Evolutionary conservation across 2,113 vertebrate species (phyloP), one percentile per base, ranked within the genome.

Genomic region (Lamprotornis superbus): DNA sequence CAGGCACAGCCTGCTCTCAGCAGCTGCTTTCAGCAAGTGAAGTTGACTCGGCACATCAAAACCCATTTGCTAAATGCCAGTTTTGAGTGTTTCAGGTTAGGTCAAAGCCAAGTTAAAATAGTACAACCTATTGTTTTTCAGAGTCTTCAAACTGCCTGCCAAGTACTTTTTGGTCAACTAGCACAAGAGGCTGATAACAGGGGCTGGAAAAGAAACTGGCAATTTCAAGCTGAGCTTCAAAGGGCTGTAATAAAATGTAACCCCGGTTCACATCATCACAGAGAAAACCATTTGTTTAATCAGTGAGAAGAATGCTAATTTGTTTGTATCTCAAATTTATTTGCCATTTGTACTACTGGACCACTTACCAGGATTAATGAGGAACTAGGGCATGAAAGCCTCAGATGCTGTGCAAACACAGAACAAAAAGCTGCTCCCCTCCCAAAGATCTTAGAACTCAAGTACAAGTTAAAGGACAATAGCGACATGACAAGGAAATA

Each of bases 51-150:
- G 79, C 82, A 75, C 60, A 95, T 92, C 80, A 79, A 53, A 86
- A 67, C 69, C 46, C 11, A 8, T 49, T 65, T 56, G 42, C 42
- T 75, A 75, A 84, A 74, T 47, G 52, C 44, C 61, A 44, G 55
- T 28, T 84, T 81, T 68, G 55, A 81, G 83, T 61, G 88, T 69
- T 92, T 56, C 90, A 96, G 56, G 56, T 78, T 81, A 94, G 95
- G 94, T 93, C 95, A 93, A 75, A 92, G 73, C 37, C 86, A 94
- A 73, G 93, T 96, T 96, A 95, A 90, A 96, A 93, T 11, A 96
- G 80, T 83, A 87, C 90, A 92, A 89, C 15, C 59, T 79, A 96
- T 93, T 94, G 90, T 97, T 94, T 95, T 89, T 83, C 69, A 35
- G 47, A 81, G 69, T 40, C 88, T 47, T 57, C n/a, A 71, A 92